Conservation (phyloP, 2,888 invertebrate species). For the Melolontha melolontha region DNA sequence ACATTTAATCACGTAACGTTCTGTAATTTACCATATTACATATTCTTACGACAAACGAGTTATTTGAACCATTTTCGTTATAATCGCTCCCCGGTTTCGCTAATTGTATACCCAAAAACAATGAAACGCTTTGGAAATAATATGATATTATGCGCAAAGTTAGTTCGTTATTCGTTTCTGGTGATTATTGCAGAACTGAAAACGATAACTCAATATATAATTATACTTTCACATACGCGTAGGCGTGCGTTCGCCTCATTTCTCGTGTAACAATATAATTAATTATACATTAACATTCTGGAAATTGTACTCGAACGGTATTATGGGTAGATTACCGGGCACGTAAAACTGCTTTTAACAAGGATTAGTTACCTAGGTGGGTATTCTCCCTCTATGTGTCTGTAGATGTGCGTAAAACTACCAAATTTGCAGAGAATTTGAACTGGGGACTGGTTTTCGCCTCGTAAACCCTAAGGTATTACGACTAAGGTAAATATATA, state of each 20-base stretch:
- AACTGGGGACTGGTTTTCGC: slow-evolving; percentile 30
- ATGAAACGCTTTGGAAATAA: slow-evolving; percentile 25
- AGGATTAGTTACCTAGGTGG: slow-evolving; percentile 51
- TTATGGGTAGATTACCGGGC: slow-evolving; percentile 53
- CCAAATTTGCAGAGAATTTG: slow-evolving; percentile 48
- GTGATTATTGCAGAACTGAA: slow-evolving; percentile 3
- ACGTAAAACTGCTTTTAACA: slow-evolving; percentile 56
- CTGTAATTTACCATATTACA: slow-evolving; percentile 15
- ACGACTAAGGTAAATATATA: slow-evolving; percentile 22
- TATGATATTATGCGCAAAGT: slow-evolving; percentile 17
- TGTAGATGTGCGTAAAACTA: slow-evolving; percentile 41
- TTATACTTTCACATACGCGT: slow-evolving; percentile 7
- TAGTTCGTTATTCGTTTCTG: slow-evolving; percentile 1
- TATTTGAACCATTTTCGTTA: slow-evolving; percentile 22
- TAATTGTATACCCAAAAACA: slow-evolving; percentile 19
- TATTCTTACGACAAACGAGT: slow-evolving; percentile 15
- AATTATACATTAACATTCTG: slow-evolving; percentile 36
- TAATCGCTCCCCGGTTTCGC: slow-evolving; percentile 1
- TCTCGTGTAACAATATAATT: slow-evolving; percentile 34
- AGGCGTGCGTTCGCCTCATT: slow-evolving; percentile 18
- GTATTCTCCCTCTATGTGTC: too few relatives aligned
- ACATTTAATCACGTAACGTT: slow-evolving; percentile 15
- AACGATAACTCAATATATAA: slow-evolving; percentile 27
- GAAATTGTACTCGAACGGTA: slow-evolving; percentile 57
- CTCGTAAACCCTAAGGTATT: slow-evolving; percentile 8